Evolutionary conservation across 2,797 vertebrate species (phyloP).

Genomic region (Rhynchonycteris naso): DNA sequence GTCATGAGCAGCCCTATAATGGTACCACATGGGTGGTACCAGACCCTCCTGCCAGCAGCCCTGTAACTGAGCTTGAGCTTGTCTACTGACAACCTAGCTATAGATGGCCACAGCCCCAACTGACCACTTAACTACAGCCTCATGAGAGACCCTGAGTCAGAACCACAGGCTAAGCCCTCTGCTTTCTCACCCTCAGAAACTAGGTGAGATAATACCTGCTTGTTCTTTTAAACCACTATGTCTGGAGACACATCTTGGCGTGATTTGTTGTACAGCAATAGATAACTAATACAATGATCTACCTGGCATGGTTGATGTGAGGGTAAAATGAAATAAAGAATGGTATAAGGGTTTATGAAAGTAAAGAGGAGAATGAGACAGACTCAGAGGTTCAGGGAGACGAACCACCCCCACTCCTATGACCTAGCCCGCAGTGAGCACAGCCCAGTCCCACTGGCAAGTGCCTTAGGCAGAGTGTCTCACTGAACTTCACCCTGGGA

Average conservation of each 20-base stretch:
- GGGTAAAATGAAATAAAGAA: not conserved
- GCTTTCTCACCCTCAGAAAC: not conserved
- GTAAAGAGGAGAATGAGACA: not conserved
- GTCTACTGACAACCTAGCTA: not conserved
- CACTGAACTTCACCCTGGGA: not conserved
- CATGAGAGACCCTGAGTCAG: not conserved
- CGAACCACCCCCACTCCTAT: not conserved
- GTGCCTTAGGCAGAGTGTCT: accelerated
- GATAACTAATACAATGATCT: not conserved
- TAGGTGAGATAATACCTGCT: no score
- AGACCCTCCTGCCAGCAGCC: not conserved
- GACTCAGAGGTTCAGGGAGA: not conserved
- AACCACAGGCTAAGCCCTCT: not conserved
- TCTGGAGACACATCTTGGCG: not conserved
- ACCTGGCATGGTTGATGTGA: not conserved
- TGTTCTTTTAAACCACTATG: not conserved
- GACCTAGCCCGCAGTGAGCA: accelerated
- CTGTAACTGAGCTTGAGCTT: not conserved
- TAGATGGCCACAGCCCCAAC: not conserved
- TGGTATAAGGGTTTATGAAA: not conserved
- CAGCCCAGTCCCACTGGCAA: accelerated
- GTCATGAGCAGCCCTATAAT: not conserved
- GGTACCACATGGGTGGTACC: not conserved
- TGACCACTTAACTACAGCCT: not conserved
- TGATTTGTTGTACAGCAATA: not conserved